Percentiles rank a stretch among this genome's conserved stretches.
These are phyloP conservation scores for Archivesica marissinica DNA, from an alignment of 1,140 invertebrate species.

Conservation along the genomic window DNA sequence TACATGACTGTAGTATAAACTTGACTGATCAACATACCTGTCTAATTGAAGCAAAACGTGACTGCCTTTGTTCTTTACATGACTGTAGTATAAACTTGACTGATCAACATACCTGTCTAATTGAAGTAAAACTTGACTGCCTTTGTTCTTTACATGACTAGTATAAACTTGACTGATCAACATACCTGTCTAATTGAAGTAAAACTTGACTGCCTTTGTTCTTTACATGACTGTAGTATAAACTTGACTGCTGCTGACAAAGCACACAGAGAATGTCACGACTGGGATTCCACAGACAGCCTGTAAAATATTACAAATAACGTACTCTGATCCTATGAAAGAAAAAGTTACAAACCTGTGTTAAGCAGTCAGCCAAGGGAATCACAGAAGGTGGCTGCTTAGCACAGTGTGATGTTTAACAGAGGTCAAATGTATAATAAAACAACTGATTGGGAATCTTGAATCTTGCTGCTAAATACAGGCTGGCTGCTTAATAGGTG, in stretches of 20 bases:
- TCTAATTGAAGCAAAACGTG: constrained; percentile 52
- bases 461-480: no score
- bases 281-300: constrained; percentile 73
- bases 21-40: constrained; percentile 71
- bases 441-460: no score
- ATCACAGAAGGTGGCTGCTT: no score
- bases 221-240: constrained; percentile 71
- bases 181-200: constrained; percentile 73
- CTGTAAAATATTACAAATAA: constrained; percentile 53
- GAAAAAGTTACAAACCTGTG: no score
- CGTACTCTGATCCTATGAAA: no score
- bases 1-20: no score
- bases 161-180: constrained; percentile 58
- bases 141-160: constrained; percentile 66
- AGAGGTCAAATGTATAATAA: no score
- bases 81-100: constrained; percentile 46
- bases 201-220: constrained; percentile 74
- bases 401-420: no score
- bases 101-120: constrained; percentile 74
- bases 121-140: constrained; percentile 72
- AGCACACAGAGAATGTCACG: constrained; percentile 73
- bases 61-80: background rate
- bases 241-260: constrained; percentile 72
- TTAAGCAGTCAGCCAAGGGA: no score
- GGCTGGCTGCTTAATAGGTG: no score